Evolutionary conservation across 2,113 vertebrate species (phyloP).

Genomic region (Leptosomus discolor): DNA sequence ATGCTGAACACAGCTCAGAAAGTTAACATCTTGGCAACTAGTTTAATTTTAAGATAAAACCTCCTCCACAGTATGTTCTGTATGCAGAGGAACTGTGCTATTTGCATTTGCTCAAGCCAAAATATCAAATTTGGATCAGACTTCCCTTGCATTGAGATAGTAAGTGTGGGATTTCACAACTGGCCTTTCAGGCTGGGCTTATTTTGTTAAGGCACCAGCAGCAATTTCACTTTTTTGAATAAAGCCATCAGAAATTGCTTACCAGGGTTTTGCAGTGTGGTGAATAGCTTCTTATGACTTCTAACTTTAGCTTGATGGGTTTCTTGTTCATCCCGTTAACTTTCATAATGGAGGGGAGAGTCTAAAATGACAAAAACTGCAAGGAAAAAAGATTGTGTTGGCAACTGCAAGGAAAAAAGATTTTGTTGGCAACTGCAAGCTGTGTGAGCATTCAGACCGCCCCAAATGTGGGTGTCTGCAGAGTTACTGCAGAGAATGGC

Average conservation of each 20-base stretch:
- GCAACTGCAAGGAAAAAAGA: slow-evolving; percentile 20
- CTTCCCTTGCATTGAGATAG: not conserved
- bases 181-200: slow-evolving; percentile 23
- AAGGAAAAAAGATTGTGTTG: slow-evolving; percentile 12
- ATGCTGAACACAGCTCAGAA: not conserved
- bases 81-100: not conserved
- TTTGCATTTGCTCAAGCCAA: not conserved
- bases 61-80: not conserved
- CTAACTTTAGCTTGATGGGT: slow-evolving; percentile 35
- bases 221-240: not conserved
- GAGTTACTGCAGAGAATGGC: not conserved
- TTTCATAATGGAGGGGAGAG: slow-evolving; percentile 39
- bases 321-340: slow-evolving; percentile 40
- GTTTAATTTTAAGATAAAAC: not conserved
- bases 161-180: not conserved
- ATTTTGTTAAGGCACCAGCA: slow-evolving; percentile 15
- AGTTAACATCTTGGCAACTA: not conserved
- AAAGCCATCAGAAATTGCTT: slow-evolving; percentile 40
- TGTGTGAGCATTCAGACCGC: slow-evolving; percentile 5
- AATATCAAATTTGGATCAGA: not conserved
- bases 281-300: slow-evolving; percentile 39
- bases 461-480: not conserved
- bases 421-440: slow-evolving; percentile 12
- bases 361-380: not conserved
- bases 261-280: not conserved